phyloP scores from a whole-genome alignment of 2,888 invertebrate genomes.

The Synergus gifuensis region DNA sequence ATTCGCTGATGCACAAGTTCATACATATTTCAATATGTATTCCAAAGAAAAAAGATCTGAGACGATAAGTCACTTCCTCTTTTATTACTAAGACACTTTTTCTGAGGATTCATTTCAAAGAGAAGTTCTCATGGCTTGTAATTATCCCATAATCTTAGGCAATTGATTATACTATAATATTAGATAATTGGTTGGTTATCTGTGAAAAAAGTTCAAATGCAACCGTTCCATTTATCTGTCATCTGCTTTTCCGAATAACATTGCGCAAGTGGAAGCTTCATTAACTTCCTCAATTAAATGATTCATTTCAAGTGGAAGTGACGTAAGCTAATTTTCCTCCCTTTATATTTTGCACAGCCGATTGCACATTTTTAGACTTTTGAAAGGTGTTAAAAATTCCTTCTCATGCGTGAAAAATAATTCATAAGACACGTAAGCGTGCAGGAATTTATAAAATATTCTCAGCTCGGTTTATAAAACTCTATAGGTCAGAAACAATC shows the following conservation, averaged over 20 bases:
- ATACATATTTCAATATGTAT: not conserved
- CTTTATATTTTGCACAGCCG: not conserved
- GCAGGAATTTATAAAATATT: not conserved
- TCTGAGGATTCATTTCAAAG: not conserved
- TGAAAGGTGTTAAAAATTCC: not conserved
- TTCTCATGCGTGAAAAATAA: not conserved
- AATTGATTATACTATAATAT: not conserved
- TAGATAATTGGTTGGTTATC: not conserved
- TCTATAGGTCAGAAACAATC: not conserved
- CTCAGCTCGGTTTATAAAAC: not conserved
- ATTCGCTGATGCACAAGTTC: not conserved
- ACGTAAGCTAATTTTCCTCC: constrained; percentile 37
- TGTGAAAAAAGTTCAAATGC: constrained; percentile 4
- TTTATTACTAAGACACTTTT: not conserved
- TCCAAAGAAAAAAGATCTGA: not conserved
- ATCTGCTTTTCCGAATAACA: constrained; percentile 17
- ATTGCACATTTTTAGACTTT: constrained; percentile 29
- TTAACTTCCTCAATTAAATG: constrained; percentile 42
- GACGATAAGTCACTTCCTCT: not conserved
- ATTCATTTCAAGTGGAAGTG: constrained; percentile 38
- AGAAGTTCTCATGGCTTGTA: not conserved
- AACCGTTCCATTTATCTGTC: constrained; percentile 12
- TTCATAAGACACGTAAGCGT: not conserved
- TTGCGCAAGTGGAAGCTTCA: constrained; percentile 40
- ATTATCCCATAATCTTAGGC: not conserved